Base-by-base conservation (phyloP, 2,113 vertebrate genomes). In the Chauna torquata region DNA sequence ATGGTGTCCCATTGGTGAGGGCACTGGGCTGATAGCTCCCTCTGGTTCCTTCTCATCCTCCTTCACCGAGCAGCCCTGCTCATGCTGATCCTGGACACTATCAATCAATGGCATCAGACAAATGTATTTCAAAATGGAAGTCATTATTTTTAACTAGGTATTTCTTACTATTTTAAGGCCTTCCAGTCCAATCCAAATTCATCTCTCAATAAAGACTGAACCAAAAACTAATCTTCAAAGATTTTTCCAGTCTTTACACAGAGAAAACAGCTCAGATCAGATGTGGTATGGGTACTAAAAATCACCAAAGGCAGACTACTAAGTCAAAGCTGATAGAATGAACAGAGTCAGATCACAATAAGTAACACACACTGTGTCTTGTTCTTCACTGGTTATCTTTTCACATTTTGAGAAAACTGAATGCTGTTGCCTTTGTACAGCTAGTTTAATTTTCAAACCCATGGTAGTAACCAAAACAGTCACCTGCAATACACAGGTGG, bases 51-150 rank as follows among this genome's bases (percentile, higher is more conserved):
- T 58, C 71, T 3, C 30, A 32, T 40, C 18, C 36, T 55, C 16
- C 32, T 32, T 47, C 40, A 38, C 0, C 0, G 32, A 36, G 32
- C 77, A 45, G 27, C 30, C 28, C 38, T 20, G 44, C 5, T 55
- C 12, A 0, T 14, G 22, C 34, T 61, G 32, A 79, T 82, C 69
- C 40, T 1, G 3, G 64, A n/a, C 3, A 3, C 32, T 10, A 9
- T 12, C 1, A 0, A 24, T 40, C 54, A 77, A 38, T 11, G 34
- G 25, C 16, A 57, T 17, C 44, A n/a, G 25, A 49, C 6, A 89
- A 50, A 83, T 2, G 1, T 6, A 38, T 30, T 61, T 52, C 72
- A 61, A 76, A 57, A 15, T 80, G 34, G 23, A 93, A 77, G 45
- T 32, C 7, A 3, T 16, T 71, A 8, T 40, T 55, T 82, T 71